Evolutionary conservation across 2,888 invertebrate species (phyloP), one percentile per base, ranked within the genome.

Genomic region (Nysson spinosus): DNA sequence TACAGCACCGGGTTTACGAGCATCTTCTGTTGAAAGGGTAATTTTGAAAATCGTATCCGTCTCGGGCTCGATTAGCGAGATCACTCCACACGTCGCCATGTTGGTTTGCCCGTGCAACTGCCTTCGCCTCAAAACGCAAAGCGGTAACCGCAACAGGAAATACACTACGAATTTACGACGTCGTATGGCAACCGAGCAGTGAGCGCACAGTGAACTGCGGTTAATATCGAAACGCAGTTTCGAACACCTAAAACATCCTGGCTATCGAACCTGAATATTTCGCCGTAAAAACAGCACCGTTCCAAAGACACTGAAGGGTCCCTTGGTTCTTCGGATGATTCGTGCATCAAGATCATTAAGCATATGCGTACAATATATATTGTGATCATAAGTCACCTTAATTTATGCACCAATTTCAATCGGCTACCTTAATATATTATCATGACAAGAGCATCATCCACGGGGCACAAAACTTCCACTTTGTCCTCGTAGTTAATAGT

Each of bases 131-230:
- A 52, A 73, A 64, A 60, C 44, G 60, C 62, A 43, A n/a, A n/a
- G 40, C 49, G 62, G 75, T 60, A 52, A 75, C 74, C 74, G 74
- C 74, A 72, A 71, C 74, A 74, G 75, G 74, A 74, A 74, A 75
- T 75, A 69, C 72, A 69, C 56, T 42, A 72, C 72, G 63, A 54
- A 69, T 74, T 74, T 74, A 74, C 72, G 74, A 72, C 65, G 65
- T 68, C 62, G 72, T 68, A 63, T 44, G 61, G 62, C 68, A 42
- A 55, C 62, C 58, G 68, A 55, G 55, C 67, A 56, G 58, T 39
- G 64, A 71, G 46, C 35, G 64, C 57, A 50, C 71, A 42, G 63
- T 55, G 60, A 61, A 67, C 57, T 49, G 73, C 65, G 69, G 72
- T 74, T 63, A 56, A 63, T 63, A 73, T 66, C 74, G 74, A 68